phyloP scores from a whole-genome alignment of 2,888 invertebrate genomes.

The Nemapogon koenigi region DNA sequence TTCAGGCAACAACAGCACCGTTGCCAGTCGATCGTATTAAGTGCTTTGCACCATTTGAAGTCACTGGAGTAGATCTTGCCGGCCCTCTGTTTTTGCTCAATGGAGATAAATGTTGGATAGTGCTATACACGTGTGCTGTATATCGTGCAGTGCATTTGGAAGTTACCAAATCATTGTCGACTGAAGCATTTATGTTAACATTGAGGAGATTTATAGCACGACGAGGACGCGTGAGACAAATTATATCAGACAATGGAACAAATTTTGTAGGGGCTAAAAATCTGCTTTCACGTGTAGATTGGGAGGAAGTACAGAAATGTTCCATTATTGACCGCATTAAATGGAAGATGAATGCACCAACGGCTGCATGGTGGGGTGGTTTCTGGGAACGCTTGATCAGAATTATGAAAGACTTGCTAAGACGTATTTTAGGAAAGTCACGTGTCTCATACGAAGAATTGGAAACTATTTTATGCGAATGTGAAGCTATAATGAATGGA shows the following conservation, averaged over 20 bases:
- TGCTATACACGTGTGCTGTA: slow-evolving; percentile 12
- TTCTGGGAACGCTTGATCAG: no score
- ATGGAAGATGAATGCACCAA: no score
- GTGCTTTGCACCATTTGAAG: slow-evolving; percentile 6
- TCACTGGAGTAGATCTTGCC: slow-evolving; percentile 12
- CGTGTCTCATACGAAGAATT: no score
- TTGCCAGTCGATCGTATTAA: slow-evolving; percentile 7
- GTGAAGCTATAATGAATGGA: no score
- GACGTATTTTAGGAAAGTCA: no score
- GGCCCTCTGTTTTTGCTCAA: slow-evolving; percentile 5
- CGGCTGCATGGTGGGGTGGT: no score
- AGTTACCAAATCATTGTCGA: slow-evolving; percentile 2
- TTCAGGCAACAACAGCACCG: neutral
- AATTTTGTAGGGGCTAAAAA: slow-evolving; percentile 10
- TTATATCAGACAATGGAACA: slow-evolving; percentile 14
- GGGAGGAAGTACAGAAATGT: no score
- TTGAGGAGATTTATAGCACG: slow-evolving; percentile 13
- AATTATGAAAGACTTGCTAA: no score
- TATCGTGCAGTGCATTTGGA: slow-evolving; percentile 13
- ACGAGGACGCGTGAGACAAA: slow-evolving; percentile 9
- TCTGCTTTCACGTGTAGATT: no score
- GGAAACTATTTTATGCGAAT: no score
- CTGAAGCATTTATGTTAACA: slow-evolving; percentile 1
- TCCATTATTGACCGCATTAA: no score
- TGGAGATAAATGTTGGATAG: slow-evolving; percentile 11